Percentiles rank a stretch among this genome's conserved stretches.
phyloP scores from a whole-genome alignment of 2,797 vertebrate genomes.

The Borostomias antarcticus region DNA sequence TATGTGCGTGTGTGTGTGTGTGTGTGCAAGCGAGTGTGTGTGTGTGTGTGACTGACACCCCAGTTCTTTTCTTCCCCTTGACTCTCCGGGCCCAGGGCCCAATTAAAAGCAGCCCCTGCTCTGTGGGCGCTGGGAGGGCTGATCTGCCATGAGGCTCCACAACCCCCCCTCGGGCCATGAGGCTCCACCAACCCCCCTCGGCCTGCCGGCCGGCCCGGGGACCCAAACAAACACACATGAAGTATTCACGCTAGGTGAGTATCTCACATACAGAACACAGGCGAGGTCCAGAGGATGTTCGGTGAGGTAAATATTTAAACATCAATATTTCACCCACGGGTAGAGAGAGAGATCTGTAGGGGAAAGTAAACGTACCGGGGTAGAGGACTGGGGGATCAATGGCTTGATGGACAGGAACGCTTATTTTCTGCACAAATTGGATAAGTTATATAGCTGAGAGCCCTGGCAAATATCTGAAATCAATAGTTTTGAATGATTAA shows the following conservation, averaged over 20 bases:
- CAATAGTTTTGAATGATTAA: constrained; percentile 19
- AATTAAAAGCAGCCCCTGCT: constrained; percentile 41
- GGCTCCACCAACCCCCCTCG: neutral
- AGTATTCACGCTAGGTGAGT: constrained; percentile 61
- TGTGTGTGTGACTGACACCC: constrained; percentile 14
- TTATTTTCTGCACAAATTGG: constrained; percentile 15
- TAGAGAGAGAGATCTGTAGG: constrained; percentile 11
- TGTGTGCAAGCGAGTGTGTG: constrained; percentile 7
- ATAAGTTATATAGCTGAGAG: constrained; percentile 14
- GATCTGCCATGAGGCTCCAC: constrained; percentile 33
- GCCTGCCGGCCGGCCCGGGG: neutral
- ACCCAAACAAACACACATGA: constrained; percentile 38
- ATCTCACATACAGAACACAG: constrained; percentile 46
- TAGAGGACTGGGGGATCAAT: constrained; percentile 26
- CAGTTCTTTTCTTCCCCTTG: neutral
- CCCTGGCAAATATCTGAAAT: constrained; percentile 35
- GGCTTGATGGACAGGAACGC: constrained; percentile 22
- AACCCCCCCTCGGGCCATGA: no score
- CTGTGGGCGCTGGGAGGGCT: constrained; percentile 22
- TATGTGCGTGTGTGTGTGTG: neutral
- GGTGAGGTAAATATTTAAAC: constrained; percentile 61
- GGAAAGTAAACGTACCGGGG: constrained; percentile 30
- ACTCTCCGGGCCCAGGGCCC: constrained; percentile 30
- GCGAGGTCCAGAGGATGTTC: constrained; percentile 50
- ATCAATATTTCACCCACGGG: constrained; percentile 50